A percentile compares a stretch with the other conserved stretches of the same genome.
phyloP scores from a whole-genome alignment of 92 coral and sea anemone species.

The Epizoanthus fatuus region DNA sequence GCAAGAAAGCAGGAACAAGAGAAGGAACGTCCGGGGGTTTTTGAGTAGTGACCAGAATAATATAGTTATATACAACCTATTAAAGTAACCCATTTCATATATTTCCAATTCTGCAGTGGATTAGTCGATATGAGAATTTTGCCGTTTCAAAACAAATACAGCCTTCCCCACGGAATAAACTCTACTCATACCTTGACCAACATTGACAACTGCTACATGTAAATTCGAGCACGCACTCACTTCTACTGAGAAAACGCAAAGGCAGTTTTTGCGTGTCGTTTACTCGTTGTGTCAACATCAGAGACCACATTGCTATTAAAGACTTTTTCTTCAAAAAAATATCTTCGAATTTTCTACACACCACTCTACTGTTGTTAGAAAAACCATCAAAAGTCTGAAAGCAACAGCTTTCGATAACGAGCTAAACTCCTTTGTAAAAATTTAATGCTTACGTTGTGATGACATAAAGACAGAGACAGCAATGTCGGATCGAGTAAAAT shows the following conservation, averaged over 20 bases:
- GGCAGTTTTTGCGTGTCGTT: constrained; percentile 6
- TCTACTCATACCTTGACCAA: background rate
- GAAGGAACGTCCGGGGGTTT: background rate
- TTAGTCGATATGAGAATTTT: background rate
- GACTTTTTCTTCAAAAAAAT: background rate
- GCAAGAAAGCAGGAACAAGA: background rate
- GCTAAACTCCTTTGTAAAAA: constrained; percentile 37
- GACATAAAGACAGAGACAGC: constrained; percentile 24
- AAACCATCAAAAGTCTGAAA: background rate
- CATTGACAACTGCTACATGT: constrained; percentile 3
- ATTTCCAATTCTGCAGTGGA: background rate
- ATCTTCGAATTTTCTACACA: background rate
- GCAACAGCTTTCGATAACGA: constrained; percentile 6
- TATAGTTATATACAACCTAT: constrained; percentile 17
- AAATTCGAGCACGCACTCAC: background rate
- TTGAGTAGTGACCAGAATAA: background rate
- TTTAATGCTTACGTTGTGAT: constrained; percentile 28
- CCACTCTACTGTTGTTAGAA: background rate
- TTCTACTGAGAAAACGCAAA: background rate
- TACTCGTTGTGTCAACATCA: constrained; percentile 9
- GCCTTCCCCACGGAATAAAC: background rate
- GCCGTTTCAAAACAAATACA: background rate
- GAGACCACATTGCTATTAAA: too few relatives aligned
- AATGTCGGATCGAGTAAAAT: constrained; percentile 4
- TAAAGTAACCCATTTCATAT: background rate